phyloP scores from a whole-genome alignment of 2,797 vertebrate species.

The Echiichthys vipera region DNA sequence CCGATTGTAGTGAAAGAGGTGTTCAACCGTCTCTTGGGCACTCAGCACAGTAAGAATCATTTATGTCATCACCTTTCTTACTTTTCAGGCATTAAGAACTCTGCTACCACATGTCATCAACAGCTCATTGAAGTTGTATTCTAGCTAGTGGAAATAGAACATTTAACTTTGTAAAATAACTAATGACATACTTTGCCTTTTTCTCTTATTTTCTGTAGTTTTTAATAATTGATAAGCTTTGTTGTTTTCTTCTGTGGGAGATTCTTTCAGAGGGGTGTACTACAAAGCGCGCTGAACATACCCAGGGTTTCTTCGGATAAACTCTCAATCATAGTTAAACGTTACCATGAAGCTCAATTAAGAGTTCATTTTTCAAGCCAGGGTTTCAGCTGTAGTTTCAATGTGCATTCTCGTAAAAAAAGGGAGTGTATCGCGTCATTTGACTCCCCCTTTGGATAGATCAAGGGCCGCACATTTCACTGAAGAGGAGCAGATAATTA shows the following conservation, averaged over 20 bases:
- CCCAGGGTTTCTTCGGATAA: too few relatives aligned
- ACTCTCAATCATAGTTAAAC: too few relatives aligned
- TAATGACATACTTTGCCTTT: neutral
- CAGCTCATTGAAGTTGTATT: neutral
- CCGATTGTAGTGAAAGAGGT: slow-evolving; percentile 97
- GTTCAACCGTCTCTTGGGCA: slow-evolving; percentile 95
- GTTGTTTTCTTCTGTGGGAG: neutral
- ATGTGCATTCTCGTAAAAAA: too few relatives aligned
- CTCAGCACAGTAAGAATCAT: slow-evolving; percentile 91
- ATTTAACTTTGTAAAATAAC: neutral
- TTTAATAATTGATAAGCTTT: neutral
- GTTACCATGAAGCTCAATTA: too few relatives aligned
- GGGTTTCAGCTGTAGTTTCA: too few relatives aligned
- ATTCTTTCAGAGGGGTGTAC: too few relatives aligned
- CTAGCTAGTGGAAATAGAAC: neutral
- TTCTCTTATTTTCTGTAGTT: neutral
- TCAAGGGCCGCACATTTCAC: too few relatives aligned
- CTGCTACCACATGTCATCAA: neutral
- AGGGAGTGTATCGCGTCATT: too few relatives aligned
- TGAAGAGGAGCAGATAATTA: too few relatives aligned
- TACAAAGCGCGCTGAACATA: too few relatives aligned
- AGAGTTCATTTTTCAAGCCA: too few relatives aligned
- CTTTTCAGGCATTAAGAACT: neutral
- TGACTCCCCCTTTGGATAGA: too few relatives aligned
- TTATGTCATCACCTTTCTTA: neutral